Evolutionary conservation across 2,888 invertebrate genomes (phyloP).

Genomic region (Mamestra brassicae): DNA sequence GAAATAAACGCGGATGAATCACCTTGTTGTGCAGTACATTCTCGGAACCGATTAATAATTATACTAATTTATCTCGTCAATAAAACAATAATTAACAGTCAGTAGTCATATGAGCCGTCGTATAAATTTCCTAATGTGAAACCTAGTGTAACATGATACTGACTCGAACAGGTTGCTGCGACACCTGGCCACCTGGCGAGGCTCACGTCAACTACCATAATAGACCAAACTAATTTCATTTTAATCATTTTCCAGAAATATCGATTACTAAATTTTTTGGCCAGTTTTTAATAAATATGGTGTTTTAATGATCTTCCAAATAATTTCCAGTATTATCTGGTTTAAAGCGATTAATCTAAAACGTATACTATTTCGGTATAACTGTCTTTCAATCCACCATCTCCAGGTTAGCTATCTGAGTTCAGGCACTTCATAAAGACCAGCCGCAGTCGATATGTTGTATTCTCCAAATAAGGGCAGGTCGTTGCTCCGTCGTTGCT

Average conservation of each 20-base stretch:
- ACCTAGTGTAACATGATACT: constrained; percentile 88
- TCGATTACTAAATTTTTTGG: constrained; percentile 69
- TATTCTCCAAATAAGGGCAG: constrained; percentile 86
- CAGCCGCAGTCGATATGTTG: constrained; percentile 74
- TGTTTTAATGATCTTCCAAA: constrained; percentile 16
- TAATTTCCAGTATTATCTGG: constrained; percentile 27
- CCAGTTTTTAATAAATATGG: constrained; percentile 33
- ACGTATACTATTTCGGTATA: constrained; percentile 15
- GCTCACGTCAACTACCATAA: constrained; percentile 83
- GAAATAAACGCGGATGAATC: constrained; percentile 85
- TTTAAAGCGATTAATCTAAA: constrained; percentile 21
- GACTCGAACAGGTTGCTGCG: constrained; percentile 82
- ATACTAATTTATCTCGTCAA: constrained; percentile 87
- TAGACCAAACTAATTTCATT: constrained; percentile 81
- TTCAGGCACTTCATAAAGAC: constrained; percentile 66
- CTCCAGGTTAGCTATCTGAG: constrained; percentile 36
- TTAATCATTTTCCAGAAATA: constrained; percentile 79
- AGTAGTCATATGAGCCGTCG: constrained; percentile 88
- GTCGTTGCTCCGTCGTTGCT: constrained; percentile 82
- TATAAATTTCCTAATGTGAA: constrained; percentile 91
- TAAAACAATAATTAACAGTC: constrained; percentile 89
- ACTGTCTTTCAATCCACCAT: constrained; percentile 28
- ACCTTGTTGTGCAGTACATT: constrained; percentile 89
- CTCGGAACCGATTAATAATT: constrained; percentile 88
- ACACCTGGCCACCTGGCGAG: constrained; percentile 87